Evolutionary conservation across 2,888 invertebrate genomes (phyloP).

Genomic region (Nephrotoma appendiculata): DNA sequence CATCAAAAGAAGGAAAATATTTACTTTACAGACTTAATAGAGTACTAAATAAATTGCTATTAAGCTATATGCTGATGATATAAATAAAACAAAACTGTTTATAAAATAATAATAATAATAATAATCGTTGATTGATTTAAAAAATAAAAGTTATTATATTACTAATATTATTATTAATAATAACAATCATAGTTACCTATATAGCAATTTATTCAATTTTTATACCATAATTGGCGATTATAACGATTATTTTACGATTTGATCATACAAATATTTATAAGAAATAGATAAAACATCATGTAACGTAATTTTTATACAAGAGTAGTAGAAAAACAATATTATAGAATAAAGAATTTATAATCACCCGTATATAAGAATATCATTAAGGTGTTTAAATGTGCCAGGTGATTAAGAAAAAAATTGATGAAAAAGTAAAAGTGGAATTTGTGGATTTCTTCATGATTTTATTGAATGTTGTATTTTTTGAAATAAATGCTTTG

Average conservation of each 20-base stretch:
- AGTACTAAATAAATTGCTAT: background rate
- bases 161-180: background rate
- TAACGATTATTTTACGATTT: background rate
- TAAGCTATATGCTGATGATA: background rate
- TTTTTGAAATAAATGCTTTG: background rate
- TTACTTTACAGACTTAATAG: background rate
- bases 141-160: background rate
- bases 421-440: background rate
- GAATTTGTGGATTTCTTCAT: background rate
- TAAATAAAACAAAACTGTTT: background rate
- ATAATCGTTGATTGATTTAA: background rate
- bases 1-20: background rate
- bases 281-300: background rate
- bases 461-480: background rate
- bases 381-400: background rate
- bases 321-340: background rate
- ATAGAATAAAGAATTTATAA: background rate
- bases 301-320: background rate
- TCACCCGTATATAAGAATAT: background rate
- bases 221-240: background rate
- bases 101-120: background rate
- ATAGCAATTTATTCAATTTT: background rate
- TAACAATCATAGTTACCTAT: background rate
- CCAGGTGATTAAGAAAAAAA: background rate
- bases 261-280: background rate